Evolutionary conservation across 1,140 invertebrate species (phyloP).

Genomic region (Antheraea pernyi): DNA sequence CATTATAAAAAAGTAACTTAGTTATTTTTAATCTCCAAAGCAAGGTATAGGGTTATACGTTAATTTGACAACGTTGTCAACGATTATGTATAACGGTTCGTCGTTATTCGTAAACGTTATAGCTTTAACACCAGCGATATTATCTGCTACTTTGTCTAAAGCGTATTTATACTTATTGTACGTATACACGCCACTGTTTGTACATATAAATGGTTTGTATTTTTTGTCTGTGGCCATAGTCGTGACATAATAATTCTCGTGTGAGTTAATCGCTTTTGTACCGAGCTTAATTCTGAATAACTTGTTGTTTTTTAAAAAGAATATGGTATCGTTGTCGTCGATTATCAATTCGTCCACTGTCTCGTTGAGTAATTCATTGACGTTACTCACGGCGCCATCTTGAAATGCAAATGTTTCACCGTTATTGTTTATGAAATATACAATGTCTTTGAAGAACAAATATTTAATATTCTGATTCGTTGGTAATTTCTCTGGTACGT

Average conservation of each 20-base stretch:
- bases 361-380: slow-evolving; percentile 41
- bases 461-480: slow-evolving; percentile 45
- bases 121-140: slow-evolving; percentile 43
- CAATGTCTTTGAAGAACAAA: slow-evolving; percentile 47
- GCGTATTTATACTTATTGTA: slow-evolving; percentile 68
- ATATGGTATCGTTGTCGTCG: slow-evolving; percentile 59
- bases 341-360: slow-evolving; percentile 50
- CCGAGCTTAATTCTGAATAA: slow-evolving; percentile 55
- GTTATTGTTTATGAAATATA: slow-evolving; percentile 49
- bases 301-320: slow-evolving; percentile 48
- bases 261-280: slow-evolving; percentile 49
- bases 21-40: slow-evolving; percentile 42
- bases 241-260: slow-evolving; percentile 41
- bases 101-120: slow-evolving; percentile 48
- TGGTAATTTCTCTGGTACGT: slow-evolving; percentile 48
- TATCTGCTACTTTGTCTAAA: slow-evolving; percentile 51
- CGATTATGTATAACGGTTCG: slow-evolving; percentile 54
- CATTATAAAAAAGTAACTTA: neutral
- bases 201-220: slow-evolving; percentile 45
- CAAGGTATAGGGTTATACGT: slow-evolving; percentile 40
- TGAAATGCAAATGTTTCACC: slow-evolving; percentile 52
- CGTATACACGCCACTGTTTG: slow-evolving; percentile 47
- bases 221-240: slow-evolving; percentile 46
- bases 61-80: slow-evolving; percentile 55
- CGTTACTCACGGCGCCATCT: slow-evolving; percentile 35